Conservation (phyloP, 2,888 invertebrate species). For the Oxytorus armatus region DNA sequence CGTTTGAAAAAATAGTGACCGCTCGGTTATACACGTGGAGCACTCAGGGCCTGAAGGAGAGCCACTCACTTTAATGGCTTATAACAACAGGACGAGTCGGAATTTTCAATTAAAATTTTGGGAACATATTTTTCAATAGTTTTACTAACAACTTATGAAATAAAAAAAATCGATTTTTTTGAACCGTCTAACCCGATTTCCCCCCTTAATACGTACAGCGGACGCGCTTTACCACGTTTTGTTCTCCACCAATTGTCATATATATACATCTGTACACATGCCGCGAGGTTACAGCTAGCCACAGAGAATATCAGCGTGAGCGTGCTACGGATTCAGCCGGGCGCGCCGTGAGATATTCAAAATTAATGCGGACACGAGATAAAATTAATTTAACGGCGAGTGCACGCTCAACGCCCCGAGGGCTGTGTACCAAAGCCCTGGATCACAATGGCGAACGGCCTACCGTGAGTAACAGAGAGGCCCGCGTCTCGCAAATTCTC, state of each 20-base stretch:
- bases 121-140: no score
- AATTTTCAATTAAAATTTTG: no score
- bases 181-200: no score
- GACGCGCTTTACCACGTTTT: slow-evolving; percentile 13
- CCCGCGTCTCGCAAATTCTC: slow-evolving; percentile 76
- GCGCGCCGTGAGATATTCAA: slow-evolving; percentile 73
- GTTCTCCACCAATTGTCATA: background rate
- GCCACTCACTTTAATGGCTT: no score
- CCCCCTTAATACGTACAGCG: background rate
- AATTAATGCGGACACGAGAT: slow-evolving; percentile 83
- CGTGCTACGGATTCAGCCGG: slow-evolving; percentile 32
- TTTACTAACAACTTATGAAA: no score
- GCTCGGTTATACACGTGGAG: no score
- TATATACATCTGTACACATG: slow-evolving; percentile 1
- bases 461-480: slow-evolving; percentile 62
- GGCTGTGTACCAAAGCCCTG: slow-evolving; percentile 81
- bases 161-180: no score
- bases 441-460: slow-evolving; percentile 83
- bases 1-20: no score
- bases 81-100: no score
- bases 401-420: slow-evolving; percentile 75
- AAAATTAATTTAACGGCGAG: slow-evolving; percentile 84
- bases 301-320: slow-evolving; percentile 15
- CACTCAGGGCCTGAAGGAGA: no score
- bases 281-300: background rate